Percentiles rank a stretch among this genome's conserved stretches.
Conservation (phyloP, 2,797 vertebrate genomes). For the Ibycter americanus region DNA sequence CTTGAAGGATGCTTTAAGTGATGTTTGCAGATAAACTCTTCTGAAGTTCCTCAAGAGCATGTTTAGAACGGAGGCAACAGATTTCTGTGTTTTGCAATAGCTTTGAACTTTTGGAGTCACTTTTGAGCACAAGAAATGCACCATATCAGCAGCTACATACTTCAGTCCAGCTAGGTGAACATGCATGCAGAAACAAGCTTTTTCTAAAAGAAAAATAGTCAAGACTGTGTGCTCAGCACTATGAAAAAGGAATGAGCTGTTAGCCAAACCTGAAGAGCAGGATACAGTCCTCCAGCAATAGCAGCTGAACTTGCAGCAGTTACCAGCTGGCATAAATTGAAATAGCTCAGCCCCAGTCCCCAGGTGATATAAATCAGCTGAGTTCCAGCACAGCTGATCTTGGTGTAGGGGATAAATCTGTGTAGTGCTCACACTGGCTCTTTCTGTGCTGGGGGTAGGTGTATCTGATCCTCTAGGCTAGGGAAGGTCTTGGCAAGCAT, state of each 20-base stretch:
- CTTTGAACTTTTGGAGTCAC: neutral
- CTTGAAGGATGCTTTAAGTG: neutral
- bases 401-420: neutral
- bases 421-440: neutral
- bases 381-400: conserved; percentile 37
- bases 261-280: neutral
- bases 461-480: neutral
- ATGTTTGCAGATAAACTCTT: neutral
- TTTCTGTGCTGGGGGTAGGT: neutral
- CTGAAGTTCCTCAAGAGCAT: neutral
- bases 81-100: neutral
- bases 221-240: neutral
- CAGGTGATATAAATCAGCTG: conserved; percentile 19
- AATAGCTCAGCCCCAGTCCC: neutral
- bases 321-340: conserved; percentile 9
- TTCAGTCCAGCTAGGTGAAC: neutral
- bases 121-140: neutral
- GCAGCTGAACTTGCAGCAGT: neutral
- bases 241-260: neutral
- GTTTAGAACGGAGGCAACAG: neutral
- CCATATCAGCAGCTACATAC: neutral
- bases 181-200: neutral
- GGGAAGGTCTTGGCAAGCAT: neutral
- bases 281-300: neutral
- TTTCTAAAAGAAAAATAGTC: neutral